Evolutionary conservation across 2,888 invertebrate species (phyloP).

Genomic region (Drosophila rellima): DNA sequence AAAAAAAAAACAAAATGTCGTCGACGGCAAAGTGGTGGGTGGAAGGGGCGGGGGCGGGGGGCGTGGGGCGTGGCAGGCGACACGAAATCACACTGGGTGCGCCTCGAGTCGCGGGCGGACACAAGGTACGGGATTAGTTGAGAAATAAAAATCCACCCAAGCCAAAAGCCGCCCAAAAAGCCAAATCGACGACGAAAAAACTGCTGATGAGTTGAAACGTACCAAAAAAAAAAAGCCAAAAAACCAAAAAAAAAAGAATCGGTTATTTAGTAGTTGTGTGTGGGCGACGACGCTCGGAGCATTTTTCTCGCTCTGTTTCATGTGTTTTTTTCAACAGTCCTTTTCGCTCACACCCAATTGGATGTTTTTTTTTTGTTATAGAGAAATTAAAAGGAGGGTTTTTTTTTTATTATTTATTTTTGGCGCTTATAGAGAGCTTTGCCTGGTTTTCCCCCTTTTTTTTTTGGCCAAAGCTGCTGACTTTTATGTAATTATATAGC

Average conservation of each 20-base stretch:
- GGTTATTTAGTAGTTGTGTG: conserved; percentile 61
- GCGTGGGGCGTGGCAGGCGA: conserved; percentile 43
- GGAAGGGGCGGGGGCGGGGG: conserved; percentile 8
- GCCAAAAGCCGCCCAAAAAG: conserved; percentile 34
- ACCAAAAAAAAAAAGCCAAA: conserved; percentile 45
- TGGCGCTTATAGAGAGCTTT: conserved; percentile 43
- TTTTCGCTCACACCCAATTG: conserved; percentile 10
- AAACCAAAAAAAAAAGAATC: conserved; percentile 29
- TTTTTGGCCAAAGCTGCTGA: conserved; percentile 54
- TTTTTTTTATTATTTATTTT: conserved; percentile 62
- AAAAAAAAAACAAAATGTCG: conserved; percentile 27
- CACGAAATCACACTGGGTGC: conserved; percentile 76
- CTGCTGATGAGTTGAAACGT: conserved; percentile 77
- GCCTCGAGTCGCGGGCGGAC: conserved; percentile 43
- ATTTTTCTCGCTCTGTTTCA: conserved; percentile 57
- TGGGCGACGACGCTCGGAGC: conserved; percentile 30
- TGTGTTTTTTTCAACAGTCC: neutral
- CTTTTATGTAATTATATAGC: conserved; percentile 80
- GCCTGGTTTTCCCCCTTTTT: conserved; percentile 8
- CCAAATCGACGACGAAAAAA: conserved; percentile 57
- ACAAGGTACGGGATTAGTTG: conserved; percentile 72
- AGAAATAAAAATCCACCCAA: conserved; percentile 76
- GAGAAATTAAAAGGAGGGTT: conserved; percentile 77
- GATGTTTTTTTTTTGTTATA: conserved; percentile 55
- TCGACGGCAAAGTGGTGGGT: neutral